These are phyloP conservation scores for Drosophila nigromelanica DNA, from an alignment of 1,140 invertebrate species.

Conservation along the genomic window DNA sequence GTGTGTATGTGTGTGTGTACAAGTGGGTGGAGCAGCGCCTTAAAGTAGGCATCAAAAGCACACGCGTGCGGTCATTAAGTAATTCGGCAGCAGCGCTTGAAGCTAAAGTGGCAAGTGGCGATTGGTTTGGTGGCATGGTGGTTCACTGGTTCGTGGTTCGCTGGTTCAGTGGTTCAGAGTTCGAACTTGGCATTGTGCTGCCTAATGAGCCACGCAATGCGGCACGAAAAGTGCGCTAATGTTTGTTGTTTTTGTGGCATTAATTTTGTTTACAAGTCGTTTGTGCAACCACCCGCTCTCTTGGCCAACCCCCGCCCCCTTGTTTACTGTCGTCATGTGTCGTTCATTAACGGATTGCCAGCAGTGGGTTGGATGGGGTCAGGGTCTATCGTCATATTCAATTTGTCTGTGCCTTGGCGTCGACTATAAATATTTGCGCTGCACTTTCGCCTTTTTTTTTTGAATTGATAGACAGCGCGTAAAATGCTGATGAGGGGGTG, in stretches of 20 bases:
- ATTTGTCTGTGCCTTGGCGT: conserved; percentile 43
- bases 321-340: conserved; percentile 42
- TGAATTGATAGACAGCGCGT: conserved; percentile 31
- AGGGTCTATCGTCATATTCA: conserved; percentile 4
- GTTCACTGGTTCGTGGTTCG: conserved; percentile 1
- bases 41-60: conserved; percentile 74
- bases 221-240: conserved; percentile 74
- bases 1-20: conserved; percentile 20
- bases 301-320: not conserved
- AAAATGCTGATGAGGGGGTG: conserved; percentile 5
- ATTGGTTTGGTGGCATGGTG: conserved; percentile 23
- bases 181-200: conserved; percentile 11
- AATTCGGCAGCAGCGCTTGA: conserved; percentile 47
- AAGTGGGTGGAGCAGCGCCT: conserved; percentile 25
- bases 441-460: conserved; percentile 61
- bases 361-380: not conserved
- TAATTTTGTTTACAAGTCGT: conserved; percentile 82
- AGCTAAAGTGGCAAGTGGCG: conserved; percentile 2
- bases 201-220: conserved; percentile 74
- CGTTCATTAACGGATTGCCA: conserved; percentile 56
- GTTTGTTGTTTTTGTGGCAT: conserved; percentile 76
- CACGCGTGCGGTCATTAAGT: conserved; percentile 78
- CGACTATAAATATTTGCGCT: conserved; percentile 67
- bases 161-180: not conserved
- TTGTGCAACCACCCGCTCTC: conserved; percentile 40